Base-by-base conservation (phyloP, 2,797 vertebrate genomes). In the Euphonia xanthogaster region DNA sequence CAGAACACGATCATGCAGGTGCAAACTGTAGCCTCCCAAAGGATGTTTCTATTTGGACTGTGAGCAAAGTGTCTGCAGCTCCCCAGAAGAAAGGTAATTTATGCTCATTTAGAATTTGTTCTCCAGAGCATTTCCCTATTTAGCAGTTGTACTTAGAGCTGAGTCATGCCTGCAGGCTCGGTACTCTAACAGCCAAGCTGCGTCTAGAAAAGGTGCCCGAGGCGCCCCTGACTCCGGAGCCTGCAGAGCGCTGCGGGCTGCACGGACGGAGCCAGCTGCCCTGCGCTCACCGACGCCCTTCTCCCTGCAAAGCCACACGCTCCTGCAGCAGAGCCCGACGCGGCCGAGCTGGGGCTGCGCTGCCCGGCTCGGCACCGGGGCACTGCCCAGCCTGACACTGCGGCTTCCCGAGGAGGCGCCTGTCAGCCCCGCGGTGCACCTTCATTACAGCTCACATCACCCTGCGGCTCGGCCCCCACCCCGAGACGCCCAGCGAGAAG, bases 81-180 rank as follows among this genome's bases (percentile, higher is more conserved):
- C 23, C 67, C 70, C 39, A 50, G 61, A 45, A 83, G 42, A 83
- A 71, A 45, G 13, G 44, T 33, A 55, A 35, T 39, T 82, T n/a
- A 33, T 4, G 40, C 68, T 66, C 47, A 15, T 23, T 50, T 53
- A 27, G 21, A 75, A 72, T 58, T 14, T 31, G 14, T 7, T 66
- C 84, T 82, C 81, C 87, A 94, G 91, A 89, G 89, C 55, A 50
- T 94, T 91, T 60, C 81, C 67, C 33, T 75, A 31, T 31, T 51
- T 60, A 72, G 82, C 63, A 70, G 93, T 61, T 47, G 63, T 48
- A 55, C 76, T 85, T 60, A 53, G 67, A 6, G 92, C 93, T 91
- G 92, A 96, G 87, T 95, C 96, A 96, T 0, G 75, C 88, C 87
- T 28, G 85, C 82, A 44, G 92, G 78, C 87, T 76, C 74, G 1